Evolutionary conservation across 2,797 vertebrate genomes (phyloP).

Genomic region (Muscicapa striata): DNA sequence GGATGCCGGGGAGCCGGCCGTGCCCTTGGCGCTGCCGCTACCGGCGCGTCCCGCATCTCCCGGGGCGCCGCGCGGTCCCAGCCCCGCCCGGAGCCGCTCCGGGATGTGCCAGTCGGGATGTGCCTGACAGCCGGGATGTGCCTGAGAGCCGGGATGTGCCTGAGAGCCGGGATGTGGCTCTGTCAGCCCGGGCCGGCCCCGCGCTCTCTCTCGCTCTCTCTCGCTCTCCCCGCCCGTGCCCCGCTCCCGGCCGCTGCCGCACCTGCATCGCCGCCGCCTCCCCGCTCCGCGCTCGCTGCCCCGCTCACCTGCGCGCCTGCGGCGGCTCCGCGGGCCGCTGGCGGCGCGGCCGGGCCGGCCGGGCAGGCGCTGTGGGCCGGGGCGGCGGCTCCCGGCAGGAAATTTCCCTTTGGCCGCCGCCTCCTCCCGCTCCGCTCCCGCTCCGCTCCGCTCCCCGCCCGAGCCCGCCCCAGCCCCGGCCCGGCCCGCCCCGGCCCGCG

Average conservation of each 20-base stretch:
- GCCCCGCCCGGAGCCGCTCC: not conserved
- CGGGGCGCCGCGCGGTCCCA: not conserved
- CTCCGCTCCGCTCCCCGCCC: not conserved
- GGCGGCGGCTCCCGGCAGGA: constrained; percentile 30
- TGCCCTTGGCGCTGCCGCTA: not conserved
- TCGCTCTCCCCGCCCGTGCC: not conserved
- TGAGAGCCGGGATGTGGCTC: not conserved
- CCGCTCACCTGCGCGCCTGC: not conserved
- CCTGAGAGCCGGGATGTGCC: not conserved
- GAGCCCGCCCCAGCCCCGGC: not conserved
- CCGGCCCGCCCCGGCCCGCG: not conserved
- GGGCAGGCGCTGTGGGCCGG: not conserved
- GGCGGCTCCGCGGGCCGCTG: not conserved
- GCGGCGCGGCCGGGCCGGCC: not conserved
- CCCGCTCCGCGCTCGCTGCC: not conserved
- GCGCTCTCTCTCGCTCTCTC: not conserved
- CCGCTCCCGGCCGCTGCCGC: no score
- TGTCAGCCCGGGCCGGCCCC: no score
- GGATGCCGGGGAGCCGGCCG: not conserved
- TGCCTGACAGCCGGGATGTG: no score
- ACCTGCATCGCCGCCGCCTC: no score
- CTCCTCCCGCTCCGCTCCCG: not conserved
- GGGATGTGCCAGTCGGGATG: no score
- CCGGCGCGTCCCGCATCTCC: not conserved
- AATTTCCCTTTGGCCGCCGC: not conserved